Percentiles rank a stretch among this genome's conserved stretches.
Evolutionary conservation across 2,797 vertebrate species (phyloP).

Genomic region (Peromyscus nudipes): DNA sequence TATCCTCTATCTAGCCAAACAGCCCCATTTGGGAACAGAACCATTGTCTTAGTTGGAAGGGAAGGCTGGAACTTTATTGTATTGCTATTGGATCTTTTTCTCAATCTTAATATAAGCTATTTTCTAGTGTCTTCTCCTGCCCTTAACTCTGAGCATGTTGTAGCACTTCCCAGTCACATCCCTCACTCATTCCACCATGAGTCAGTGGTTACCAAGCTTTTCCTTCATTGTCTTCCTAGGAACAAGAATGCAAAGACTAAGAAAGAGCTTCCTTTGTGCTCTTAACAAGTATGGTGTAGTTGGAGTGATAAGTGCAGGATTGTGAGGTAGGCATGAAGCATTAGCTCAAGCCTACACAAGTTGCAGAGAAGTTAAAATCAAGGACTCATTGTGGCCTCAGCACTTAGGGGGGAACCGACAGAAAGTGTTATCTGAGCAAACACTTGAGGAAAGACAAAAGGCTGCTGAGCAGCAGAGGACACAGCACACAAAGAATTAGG

Average conservation of each 20-base stretch:
- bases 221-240: background rate
- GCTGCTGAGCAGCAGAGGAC: background rate
- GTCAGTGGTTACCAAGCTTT: background rate
- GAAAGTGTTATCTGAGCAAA: background rate
- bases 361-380: background rate
- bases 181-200: background rate
- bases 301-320: background rate
- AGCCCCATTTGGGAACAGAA: background rate
- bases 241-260: background rate
- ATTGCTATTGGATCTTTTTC: background rate
- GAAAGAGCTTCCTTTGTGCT: background rate
- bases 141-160: background rate
- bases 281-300: background rate
- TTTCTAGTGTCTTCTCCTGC: background rate
- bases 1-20: constrained; percentile 22
- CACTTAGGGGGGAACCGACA: background rate
- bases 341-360: background rate
- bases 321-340: background rate
- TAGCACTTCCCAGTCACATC: rapidly evolving
- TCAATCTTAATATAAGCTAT: background rate
- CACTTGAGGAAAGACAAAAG: constrained; percentile 25
- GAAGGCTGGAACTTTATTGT: background rate
- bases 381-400: background rate
- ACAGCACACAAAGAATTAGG: background rate
- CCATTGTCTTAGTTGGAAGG: background rate